Conservation (phyloP, 1,140 invertebrate species). For the Trichoplusia ni region DNA sequence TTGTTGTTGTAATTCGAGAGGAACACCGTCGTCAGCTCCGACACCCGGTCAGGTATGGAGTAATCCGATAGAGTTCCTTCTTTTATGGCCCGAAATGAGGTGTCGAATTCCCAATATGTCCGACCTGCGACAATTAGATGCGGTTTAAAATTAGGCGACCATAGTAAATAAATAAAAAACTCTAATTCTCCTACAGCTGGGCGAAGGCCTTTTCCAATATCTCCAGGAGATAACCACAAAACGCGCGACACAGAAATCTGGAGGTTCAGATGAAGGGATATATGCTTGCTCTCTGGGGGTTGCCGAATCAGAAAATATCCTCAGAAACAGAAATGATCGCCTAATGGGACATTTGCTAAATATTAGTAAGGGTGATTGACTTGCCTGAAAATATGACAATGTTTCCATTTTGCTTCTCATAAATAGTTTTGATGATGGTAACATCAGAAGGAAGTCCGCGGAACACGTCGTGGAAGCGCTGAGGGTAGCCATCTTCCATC, state of each 20-base stretch:
- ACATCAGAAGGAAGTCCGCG: constrained; percentile 83
- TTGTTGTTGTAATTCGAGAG: constrained; percentile 83
- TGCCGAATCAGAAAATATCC: too few species aligned
- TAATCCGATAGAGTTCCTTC: constrained; percentile 83
- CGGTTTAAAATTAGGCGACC: neutral
- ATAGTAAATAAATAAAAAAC: too few species aligned
- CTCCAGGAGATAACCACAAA: too few species aligned
- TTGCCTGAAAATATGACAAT: constrained; percentile 89
- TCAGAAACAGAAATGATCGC: too few species aligned
- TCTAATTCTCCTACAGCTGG: too few species aligned
- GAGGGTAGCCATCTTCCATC: constrained; percentile 84
- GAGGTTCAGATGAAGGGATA: too few species aligned
- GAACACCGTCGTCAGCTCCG: constrained; percentile 87
- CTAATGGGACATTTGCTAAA: too few species aligned
- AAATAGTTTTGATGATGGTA: constrained; percentile 87
- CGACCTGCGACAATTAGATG: constrained; percentile 75
- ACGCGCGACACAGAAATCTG: too few species aligned
- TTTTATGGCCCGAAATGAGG: constrained; percentile 82
- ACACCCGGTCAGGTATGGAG: constrained; percentile 84
- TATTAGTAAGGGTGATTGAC: too few species aligned
- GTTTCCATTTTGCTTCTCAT: constrained; percentile 87
- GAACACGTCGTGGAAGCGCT: constrained; percentile 83
- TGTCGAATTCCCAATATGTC: constrained; percentile 87
- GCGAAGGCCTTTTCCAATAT: too few species aligned
- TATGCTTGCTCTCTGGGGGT: too few species aligned